These are phyloP conservation scores for Rhabdornis inornatus DNA, from an alignment of 2,113 vertebrate genomes.

Conservation along the genomic window DNA sequence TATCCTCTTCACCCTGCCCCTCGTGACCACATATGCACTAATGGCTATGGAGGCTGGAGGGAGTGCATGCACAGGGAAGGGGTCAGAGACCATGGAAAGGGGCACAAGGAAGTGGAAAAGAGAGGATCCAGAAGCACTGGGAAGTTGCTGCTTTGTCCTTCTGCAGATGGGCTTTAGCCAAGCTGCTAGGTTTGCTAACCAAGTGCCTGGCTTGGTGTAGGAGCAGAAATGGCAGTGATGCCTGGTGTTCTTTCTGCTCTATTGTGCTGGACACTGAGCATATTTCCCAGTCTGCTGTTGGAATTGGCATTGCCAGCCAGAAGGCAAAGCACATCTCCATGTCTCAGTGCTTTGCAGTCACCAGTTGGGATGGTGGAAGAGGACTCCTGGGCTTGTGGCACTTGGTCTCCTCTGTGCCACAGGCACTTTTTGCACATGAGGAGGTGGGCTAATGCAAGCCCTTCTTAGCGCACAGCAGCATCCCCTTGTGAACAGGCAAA, in stretches of 20 bases:
- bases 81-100: background rate
- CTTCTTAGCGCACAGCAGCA: background rate
- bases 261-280: background rate
- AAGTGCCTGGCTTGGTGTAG: background rate
- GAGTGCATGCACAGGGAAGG: rapidly evolving
- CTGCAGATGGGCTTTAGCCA: background rate
- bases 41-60: background rate
- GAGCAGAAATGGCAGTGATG: background rate
- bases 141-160: background rate
- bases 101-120: background rate
- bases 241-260: background rate
- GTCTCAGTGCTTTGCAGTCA: background rate
- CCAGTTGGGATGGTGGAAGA: background rate
- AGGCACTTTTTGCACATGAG: background rate
- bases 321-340: rapidly evolving
- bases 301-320: background rate
- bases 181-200: background rate
- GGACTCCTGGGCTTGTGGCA: background rate
- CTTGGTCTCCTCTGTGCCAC: background rate
- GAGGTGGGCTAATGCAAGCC: background rate
- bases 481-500: background rate
- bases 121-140: background rate
- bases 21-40: rapidly evolving
- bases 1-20: conserved; percentile 76
- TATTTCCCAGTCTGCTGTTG: background rate